These are phyloP conservation scores for Drosophila rubida DNA, from an alignment of 2,888 invertebrate species.

Conservation along the genomic window DNA sequence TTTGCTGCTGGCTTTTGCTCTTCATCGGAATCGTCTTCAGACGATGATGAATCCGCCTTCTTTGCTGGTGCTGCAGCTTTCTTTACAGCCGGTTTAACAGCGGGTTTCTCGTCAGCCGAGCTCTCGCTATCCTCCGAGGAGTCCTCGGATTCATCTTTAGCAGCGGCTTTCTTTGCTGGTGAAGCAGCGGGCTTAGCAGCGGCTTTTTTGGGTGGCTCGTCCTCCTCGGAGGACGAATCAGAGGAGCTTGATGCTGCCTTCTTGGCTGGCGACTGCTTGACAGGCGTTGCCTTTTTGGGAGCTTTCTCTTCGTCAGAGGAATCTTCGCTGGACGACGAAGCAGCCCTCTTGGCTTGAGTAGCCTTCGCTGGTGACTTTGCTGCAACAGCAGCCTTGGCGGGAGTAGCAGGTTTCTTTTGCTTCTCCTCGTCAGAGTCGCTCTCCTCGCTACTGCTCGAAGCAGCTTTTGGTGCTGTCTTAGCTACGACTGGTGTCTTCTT, in stretches of 20 bases:
- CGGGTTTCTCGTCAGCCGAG: slow-evolving; percentile 64
- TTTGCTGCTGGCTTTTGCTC: slow-evolving; percentile 40
- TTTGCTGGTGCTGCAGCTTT: slow-evolving; percentile 64
- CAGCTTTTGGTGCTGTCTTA: slow-evolving; percentile 21
- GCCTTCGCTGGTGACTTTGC: slow-evolving; percentile 21
- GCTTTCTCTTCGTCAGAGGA: slow-evolving; percentile 52
- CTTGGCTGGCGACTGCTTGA: slow-evolving; percentile 52
- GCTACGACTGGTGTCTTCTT: slow-evolving; percentile 28
- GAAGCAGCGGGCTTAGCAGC: slow-evolving; percentile 34
- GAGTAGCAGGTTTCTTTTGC: slow-evolving; percentile 14
- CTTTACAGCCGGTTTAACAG: slow-evolving; percentile 74
- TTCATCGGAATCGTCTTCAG: slow-evolving; percentile 58
- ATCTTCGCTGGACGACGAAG: slow-evolving; percentile 49
- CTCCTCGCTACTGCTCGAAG: slow-evolving; percentile 38
- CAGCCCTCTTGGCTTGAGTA: slow-evolving; percentile 35
- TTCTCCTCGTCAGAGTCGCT: slow-evolving; percentile 26
- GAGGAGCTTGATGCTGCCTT: slow-evolving; percentile 77
- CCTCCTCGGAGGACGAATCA: slow-evolving; percentile 84
- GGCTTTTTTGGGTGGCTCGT: slow-evolving; percentile 46
- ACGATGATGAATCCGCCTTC: slow-evolving; percentile 81
- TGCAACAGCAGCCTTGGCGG: background rate
- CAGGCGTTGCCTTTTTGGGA: slow-evolving; percentile 28
- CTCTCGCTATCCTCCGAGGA: slow-evolving; percentile 78
- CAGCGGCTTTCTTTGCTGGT: slow-evolving; percentile 38
- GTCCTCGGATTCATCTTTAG: slow-evolving; percentile 64